Percentiles rank a stretch among this genome's conserved stretches.
phyloP scores from a whole-genome alignment of 1,140 invertebrate species.

The Fopius arisanus region DNA sequence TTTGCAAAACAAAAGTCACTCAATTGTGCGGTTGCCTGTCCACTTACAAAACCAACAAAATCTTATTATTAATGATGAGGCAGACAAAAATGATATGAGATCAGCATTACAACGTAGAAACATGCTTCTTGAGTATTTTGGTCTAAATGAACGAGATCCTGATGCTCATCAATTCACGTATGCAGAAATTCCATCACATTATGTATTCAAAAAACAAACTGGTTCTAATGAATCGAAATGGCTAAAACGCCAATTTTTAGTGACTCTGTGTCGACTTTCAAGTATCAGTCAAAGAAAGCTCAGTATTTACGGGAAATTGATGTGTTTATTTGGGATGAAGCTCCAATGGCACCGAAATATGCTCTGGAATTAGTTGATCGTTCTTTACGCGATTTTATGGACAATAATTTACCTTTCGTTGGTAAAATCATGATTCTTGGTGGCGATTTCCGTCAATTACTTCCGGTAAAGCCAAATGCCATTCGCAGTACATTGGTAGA shows the following conservation, averaged over 20 bases:
- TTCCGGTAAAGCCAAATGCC: slow-evolving; percentile 36
- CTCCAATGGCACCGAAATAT: too few species aligned
- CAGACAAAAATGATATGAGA: slow-evolving; percentile 15
- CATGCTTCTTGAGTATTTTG: slow-evolving; percentile 17
- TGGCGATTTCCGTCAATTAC: slow-evolving; percentile 35
- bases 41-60: slow-evolving; percentile 28
- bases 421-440: not conserved
- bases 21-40: slow-evolving; percentile 22
- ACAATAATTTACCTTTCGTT: not conserved
- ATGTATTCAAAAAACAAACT: too few species aligned
- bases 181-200: not conserved
- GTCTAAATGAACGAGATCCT: slow-evolving; percentile 16
- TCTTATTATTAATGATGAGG: slow-evolving; percentile 3
- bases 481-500: slow-evolving; percentile 35
- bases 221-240: slow-evolving; percentile 3
- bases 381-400: too few species aligned
- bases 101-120: slow-evolving; percentile 4
- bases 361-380: too few species aligned
- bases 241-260: not conserved
- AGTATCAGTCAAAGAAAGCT: too few species aligned
- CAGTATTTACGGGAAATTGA: not conserved
- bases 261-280: too few species aligned
- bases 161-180: not conserved
- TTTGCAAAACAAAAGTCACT: too few species aligned
- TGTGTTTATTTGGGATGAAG: too few species aligned